Evolutionary conservation across 2,113 vertebrate genomes (phyloP), one percentile per base, ranked within the genome.

Genomic region (Synchiropus splendidus): DNA sequence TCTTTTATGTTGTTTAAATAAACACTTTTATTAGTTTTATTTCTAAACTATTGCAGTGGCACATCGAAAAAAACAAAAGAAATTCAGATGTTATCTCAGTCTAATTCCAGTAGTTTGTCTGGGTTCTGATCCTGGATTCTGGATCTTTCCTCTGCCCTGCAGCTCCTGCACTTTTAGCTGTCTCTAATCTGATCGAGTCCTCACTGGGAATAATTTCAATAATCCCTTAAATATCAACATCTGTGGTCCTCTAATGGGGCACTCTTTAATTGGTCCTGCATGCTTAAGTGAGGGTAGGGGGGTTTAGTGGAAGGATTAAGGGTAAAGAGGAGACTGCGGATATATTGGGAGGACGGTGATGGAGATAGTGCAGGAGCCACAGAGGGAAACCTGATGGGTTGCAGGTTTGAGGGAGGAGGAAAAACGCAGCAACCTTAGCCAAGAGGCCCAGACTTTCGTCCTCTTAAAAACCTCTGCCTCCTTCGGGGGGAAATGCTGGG

Each of bases 141-240:
- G n/a, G 21, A 27, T 60, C 6, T 16, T 5, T 0, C 55, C 47
- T 15, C 3, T 40, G 15, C n/a, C n/a, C n/a, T n/a, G n/a, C n/a
- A n/a, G n/a, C n/a, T n/a, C n/a, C n/a, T n/a, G 16, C 53, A 56
- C 39, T 60, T 48, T 48, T 59, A 1, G 15, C 63, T 27, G 54
- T 58, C 44, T 66, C 47, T 59, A 56, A 74, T 70, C 65, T 71
- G 36, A 57, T 47, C 58, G 56, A 64, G 55, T 50, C 48, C 15
- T 35, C 14, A 59, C 61, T 67, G 59, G 61, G 62, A 69, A 62
- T 73, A 65, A 77, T 85, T 86, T 81, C 75, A 81, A 82, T 80
- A 75, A 78, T 80, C 78, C 75, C 67, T 67, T 80, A 69, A 82
- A 84, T 79, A 79, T 76, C 69, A 75, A 78, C 80, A 75, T 79